These are phyloP conservation scores for Pogonus chalceus DNA, from an alignment of 1,140 invertebrate species.

Conservation along the genomic window DNA sequence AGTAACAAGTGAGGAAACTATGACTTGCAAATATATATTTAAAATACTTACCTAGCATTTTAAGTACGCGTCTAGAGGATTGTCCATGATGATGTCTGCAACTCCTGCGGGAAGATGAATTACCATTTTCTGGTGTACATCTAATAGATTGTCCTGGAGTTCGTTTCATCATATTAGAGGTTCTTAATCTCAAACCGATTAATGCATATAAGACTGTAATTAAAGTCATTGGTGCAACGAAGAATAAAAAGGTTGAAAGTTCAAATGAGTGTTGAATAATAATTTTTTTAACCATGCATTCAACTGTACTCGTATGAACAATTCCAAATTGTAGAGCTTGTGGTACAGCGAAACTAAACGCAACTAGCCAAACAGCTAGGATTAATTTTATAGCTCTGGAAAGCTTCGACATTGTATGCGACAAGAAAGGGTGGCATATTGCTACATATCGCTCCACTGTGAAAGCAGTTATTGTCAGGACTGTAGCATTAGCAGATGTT, in stretches of 20 bases:
- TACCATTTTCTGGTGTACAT: conserved; percentile 20
- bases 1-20: too few relatives aligned
- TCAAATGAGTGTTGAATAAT: conserved; percentile 53
- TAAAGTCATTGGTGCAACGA: conserved; percentile 65
- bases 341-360: conserved; percentile 67
- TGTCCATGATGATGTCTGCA: conserved; percentile 18
- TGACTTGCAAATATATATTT: too few relatives aligned
- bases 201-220: conserved; percentile 61
- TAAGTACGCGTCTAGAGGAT: conserved; percentile 45
- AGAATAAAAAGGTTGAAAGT: conserved; percentile 64
- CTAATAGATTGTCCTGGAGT: conserved; percentile 7
- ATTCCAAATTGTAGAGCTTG: conserved; percentile 67
- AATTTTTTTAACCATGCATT: conserved; percentile 32
- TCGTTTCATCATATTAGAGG: conserved; percentile 27
- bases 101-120: conserved; percentile 40
- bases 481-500: conserved; percentile 86
- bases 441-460: conserved; percentile 91
- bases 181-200: conserved; percentile 55
- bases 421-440: conserved; percentile 84
- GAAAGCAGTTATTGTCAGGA: conserved; percentile 87
- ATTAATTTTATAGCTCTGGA: conserved; percentile 61
- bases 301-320: conserved; percentile 45
- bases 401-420: conserved; percentile 74
- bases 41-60: conserved; percentile 53
- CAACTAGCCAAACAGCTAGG: conserved; percentile 52